phyloP scores from a whole-genome alignment of 2,113 vertebrate species.

The Cryptotis parvus region DNA sequence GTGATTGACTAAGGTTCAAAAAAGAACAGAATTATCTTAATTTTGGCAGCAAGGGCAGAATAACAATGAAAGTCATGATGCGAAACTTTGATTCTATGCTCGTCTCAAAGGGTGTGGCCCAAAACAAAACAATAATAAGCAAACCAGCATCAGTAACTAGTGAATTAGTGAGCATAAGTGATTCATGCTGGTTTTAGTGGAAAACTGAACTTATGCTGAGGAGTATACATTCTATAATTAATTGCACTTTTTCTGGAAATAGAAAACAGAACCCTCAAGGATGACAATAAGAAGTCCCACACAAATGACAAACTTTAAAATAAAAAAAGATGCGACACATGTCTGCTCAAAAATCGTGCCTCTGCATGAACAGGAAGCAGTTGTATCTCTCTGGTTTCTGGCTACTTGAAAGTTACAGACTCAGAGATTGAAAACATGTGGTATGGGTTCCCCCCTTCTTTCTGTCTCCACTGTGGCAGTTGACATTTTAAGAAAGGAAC shows the following conservation, averaged over 20 bases:
- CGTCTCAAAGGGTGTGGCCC: not conserved
- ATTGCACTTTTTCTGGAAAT: not conserved
- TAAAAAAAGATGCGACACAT: not conserved
- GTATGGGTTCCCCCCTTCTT: not conserved
- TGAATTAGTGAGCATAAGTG: not conserved
- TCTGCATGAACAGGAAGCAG: no score
- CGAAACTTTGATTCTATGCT: not conserved
- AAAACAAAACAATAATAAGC: not conserved
- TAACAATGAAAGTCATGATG: not conserved
- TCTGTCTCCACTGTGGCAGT: not conserved
- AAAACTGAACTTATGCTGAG: not conserved
- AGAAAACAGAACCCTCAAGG: not conserved
- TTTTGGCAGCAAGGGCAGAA: not conserved
- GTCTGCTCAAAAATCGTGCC: not conserved
- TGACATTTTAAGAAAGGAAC: conserved; percentile 61
- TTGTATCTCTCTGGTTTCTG: no score
- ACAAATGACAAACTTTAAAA: conserved; percentile 23
- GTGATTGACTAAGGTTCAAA: not conserved
- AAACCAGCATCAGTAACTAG: not conserved
- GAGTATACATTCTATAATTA: not conserved
- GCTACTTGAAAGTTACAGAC: not conserved
- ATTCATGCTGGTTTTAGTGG: not conserved
- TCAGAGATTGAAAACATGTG: conserved; percentile 50
- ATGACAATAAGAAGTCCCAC: not conserved
- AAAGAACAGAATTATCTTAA: not conserved